These are phyloP conservation scores for Diadophis punctatus DNA, from an alignment of 2,113 vertebrate species.

Conservation along the genomic window DNA sequence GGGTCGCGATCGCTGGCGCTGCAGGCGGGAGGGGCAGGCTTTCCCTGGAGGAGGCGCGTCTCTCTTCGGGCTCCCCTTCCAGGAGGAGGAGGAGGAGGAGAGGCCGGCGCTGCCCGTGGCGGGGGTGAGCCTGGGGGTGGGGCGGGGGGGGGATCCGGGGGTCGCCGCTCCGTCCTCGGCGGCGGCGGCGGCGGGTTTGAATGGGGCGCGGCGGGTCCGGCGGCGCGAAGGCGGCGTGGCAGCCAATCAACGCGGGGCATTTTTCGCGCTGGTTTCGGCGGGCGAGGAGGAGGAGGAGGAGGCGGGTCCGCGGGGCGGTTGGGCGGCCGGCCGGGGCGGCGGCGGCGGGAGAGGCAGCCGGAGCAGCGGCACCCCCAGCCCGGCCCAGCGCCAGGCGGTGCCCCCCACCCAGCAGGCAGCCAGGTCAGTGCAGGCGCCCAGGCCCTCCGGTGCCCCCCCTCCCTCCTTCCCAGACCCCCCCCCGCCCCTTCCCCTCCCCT, in stretches of 20 bases:
- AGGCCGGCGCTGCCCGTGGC: neutral
- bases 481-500: too few species aligned
- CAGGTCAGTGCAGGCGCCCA: neutral
- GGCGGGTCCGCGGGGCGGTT: slow-evolving; percentile 36
- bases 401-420: too few species aligned
- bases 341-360: slow-evolving; percentile 4
- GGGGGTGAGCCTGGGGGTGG: neutral
- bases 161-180: slow-evolving; percentile 19
- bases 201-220: slow-evolving; percentile 75
- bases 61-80: too few species aligned
- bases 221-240: slow-evolving; percentile 55
- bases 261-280: slow-evolving; percentile 91
- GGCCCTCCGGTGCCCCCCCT: neutral
- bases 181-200: slow-evolving; percentile 72
- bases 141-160: neutral
- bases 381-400: too few species aligned
- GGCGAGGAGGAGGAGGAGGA: slow-evolving; percentile 50
- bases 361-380: neutral
- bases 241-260: slow-evolving; percentile 86
- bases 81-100: too few species aligned
- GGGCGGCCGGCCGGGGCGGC: neutral
- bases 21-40: too few species aligned
- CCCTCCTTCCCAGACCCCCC: too few species aligned
- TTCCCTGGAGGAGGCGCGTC: neutral
- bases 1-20: too few species aligned